Evolutionary conservation across 1,140 invertebrate species (phyloP), one percentile per base, ranked within the genome.

Genomic region (Dendroctonus ponderosae): DNA sequence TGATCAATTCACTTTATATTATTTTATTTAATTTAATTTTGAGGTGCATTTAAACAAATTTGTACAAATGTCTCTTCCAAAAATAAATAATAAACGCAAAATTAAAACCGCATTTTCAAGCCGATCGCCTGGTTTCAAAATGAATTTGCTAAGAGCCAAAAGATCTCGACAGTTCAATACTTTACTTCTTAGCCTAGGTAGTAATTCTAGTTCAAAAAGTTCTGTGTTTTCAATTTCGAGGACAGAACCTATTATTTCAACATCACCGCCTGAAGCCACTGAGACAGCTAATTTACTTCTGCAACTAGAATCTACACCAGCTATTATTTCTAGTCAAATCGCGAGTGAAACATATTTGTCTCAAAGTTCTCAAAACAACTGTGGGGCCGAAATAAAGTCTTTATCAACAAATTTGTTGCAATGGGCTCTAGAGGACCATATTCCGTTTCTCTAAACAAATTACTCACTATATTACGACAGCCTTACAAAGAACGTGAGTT

Each of bases 121-220:
- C n/a, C n/a, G 43, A 44, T 44, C 43, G n/a, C 43, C 43, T 44
- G n/a, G 43, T 44, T 44, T 44, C 43, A 44, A 44, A 44, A 44
- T 44, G 43, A 7, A 44, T 44, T 44, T 44, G 43, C 43, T 44
- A n/a, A 44, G 43, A 44, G 43, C 43, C 43, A 44, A 44, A 44
- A 44, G 43, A 44, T 44, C 43, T 44, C 43, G 43, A 7, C 43
- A 44, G 43, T 44, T 44, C 43, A 44, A 44, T 44, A 44, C n/a
- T 44, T 44, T n/a, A 44, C n/a, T 44, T 7, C n/a, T n/a, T 44
- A 7, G n/a, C n/a, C 7, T 44, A 44, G 43, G 43, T 44, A 44
- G 43, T 44, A 44, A 44, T 44, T 44, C 43, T 44, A 44, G 7
- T 7, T 7, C n/a, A n/a, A 44, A 7, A 44, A 44, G n/a, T 44